phyloP scores from a whole-genome alignment of 2,888 invertebrate species.

The Bruchidius siliquastri region DNA sequence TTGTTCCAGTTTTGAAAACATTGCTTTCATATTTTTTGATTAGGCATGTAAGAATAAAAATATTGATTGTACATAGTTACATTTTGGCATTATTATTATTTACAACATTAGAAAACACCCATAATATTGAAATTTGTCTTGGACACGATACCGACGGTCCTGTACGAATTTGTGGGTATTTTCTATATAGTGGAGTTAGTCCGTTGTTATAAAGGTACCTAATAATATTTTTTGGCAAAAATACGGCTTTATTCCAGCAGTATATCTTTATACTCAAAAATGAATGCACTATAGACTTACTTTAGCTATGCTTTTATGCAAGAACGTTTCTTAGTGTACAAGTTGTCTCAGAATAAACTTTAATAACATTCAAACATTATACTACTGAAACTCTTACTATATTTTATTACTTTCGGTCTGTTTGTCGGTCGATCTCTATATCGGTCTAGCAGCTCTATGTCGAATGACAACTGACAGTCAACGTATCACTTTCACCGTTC shows the following conservation, averaged over 20 bases:
- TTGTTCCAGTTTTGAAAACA: not conserved
- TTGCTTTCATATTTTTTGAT: not conserved
- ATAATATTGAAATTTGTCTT: constrained; percentile 3
- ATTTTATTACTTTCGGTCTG: too few species aligned
- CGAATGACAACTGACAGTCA: too few species aligned
- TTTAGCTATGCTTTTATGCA: constrained; percentile 7
- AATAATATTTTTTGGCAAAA: constrained; percentile 37
- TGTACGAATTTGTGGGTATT: constrained; percentile 14
- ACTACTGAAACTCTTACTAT: too few species aligned
- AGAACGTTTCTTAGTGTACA: constrained; percentile 1
- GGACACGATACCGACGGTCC: not conserved
- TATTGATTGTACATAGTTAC: constrained; percentile 7
- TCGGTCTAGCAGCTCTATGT: too few species aligned
- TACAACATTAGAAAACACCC: constrained; percentile 8
- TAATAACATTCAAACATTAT: too few species aligned
- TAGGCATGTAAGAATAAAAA: not conserved
- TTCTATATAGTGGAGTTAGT: constrained; percentile 15
- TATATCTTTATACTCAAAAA: constrained; percentile 4
- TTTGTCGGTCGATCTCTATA: too few species aligned
- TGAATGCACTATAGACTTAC: not conserved
- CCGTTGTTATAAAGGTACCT: constrained; percentile 26
- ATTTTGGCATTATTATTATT: constrained; percentile 10
- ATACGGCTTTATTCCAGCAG: constrained; percentile 33
- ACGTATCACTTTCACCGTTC: too few species aligned
- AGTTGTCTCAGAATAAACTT: not conserved